Conservation (phyloP, 2,113 vertebrate genomes). For the Todiramphus saurophagus region DNA sequence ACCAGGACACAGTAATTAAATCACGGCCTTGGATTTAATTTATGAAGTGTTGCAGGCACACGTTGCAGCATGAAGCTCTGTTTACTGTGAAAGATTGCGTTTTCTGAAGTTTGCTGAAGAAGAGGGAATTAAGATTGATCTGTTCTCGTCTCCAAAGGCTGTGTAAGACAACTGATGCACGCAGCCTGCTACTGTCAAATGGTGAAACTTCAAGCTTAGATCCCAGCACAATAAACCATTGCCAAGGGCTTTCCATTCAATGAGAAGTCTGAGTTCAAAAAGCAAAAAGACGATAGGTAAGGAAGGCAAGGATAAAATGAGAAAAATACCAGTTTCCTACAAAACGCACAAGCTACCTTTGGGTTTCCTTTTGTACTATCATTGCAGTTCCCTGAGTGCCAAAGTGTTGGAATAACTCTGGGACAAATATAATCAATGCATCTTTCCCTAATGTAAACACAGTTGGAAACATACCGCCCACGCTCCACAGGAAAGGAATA, state of each 20-base stretch:
- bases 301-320: not conserved
- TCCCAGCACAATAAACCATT: not conserved
- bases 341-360: not conserved
- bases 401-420: not conserved
- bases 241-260: not conserved
- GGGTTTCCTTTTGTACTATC: not conserved
- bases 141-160: conserved; percentile 27
- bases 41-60: conserved; percentile 59
- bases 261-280: not conserved
- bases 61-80: conserved; percentile 27
- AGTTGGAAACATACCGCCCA: not conserved
- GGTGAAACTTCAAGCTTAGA: not conserved
- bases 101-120: conserved; percentile 33
- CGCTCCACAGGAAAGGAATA: not conserved
- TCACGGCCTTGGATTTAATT: conserved; percentile 54
- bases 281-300: not conserved
- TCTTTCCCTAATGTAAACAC: not conserved
- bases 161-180: conserved; percentile 25
- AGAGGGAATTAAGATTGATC: conserved; percentile 48
- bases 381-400: not conserved
- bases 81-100: conserved; percentile 49
- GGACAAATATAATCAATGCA: not conserved
- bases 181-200: conserved; percentile 27
- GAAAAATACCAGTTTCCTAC: not conserved
- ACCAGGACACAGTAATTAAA: conserved; percentile 52